phyloP scores from a whole-genome alignment of 64 coral and sea anemone species.

The Trachythela sp. region DNA sequence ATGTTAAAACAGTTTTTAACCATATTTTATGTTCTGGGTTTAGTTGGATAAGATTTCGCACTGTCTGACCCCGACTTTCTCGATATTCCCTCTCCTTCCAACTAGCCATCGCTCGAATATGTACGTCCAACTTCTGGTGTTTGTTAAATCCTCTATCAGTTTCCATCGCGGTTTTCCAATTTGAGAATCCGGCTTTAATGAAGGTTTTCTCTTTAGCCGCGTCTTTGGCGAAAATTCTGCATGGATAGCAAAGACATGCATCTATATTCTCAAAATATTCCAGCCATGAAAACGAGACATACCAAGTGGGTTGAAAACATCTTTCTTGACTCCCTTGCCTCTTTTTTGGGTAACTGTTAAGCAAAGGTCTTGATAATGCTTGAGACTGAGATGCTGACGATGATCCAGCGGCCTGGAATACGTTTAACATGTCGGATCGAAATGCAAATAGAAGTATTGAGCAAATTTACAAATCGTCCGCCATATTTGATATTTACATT shows the following conservation, averaged over 20 bases:
- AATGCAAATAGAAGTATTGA: background rate
- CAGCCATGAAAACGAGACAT: constrained; percentile 25
- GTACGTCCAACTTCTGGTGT: background rate
- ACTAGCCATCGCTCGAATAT: constrained; percentile 16
- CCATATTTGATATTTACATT: background rate
- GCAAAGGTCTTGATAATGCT: constrained; percentile 13
- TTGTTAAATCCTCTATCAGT: constrained; percentile 19
- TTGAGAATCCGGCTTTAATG: background rate
- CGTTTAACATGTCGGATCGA: background rate
- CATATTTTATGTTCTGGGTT: constrained; percentile 20
- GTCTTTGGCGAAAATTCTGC: constrained; percentile 21
- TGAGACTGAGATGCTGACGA: background rate
- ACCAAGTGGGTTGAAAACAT: constrained; percentile 3
- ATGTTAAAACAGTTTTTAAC: constrained; percentile 25
- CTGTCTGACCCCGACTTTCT: constrained; percentile 2
- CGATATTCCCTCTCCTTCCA: background rate
- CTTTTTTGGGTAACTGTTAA: constrained; percentile 14
- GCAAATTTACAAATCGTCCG: constrained; percentile 18
- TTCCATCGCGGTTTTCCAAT: background rate
- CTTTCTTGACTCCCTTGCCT: background rate
- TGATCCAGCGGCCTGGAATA: background rate
- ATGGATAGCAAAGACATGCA: constrained; percentile 14
- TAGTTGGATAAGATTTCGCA: constrained; percentile 10
- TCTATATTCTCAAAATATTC: constrained; percentile 2
- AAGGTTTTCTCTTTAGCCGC: constrained; percentile 4